phyloP scores from a whole-genome alignment of 2,797 vertebrate genomes.

The Hoplostethus mediterraneus region DNA sequence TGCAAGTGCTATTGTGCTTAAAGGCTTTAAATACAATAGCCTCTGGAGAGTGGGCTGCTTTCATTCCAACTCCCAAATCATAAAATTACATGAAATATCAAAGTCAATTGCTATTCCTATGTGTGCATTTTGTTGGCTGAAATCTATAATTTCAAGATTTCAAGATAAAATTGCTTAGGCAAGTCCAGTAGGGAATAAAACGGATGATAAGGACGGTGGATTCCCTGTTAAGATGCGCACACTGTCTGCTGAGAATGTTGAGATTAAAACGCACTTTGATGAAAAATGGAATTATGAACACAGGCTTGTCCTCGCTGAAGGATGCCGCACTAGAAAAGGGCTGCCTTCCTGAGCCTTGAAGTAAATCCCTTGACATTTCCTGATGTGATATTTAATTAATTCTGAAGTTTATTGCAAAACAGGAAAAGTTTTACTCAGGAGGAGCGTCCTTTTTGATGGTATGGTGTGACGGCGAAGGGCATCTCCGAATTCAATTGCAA shows the following conservation, averaged over 20 bases:
- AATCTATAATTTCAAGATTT: slow-evolving; percentile 51
- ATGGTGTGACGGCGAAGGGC: slow-evolving; percentile 55
- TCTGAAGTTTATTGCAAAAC: slow-evolving; percentile 74
- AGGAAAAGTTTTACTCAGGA: slow-evolving; percentile 61
- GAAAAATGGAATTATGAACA: slow-evolving; percentile 83
- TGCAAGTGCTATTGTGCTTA: not conserved
- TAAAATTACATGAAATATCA: slow-evolving; percentile 38
- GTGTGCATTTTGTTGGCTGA: slow-evolving; percentile 28
- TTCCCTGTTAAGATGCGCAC: slow-evolving; percentile 71
- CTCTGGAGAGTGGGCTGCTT: not conserved
- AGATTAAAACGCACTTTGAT: slow-evolving; percentile 84
- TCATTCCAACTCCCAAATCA: slow-evolving; percentile 19
- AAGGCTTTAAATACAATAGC: slow-evolving; percentile 30
- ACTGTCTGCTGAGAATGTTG: slow-evolving; percentile 62
- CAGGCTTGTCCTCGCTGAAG: slow-evolving; percentile 70
- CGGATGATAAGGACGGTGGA: slow-evolving; percentile 66
- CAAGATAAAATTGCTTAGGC: slow-evolving; percentile 55
- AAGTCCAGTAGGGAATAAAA: slow-evolving; percentile 54
- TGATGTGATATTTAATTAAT: slow-evolving; percentile 83
- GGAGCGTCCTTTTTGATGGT: slow-evolving; percentile 47
- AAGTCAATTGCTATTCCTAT: slow-evolving; percentile 48
- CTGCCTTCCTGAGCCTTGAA: slow-evolving; percentile 76
- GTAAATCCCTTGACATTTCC: slow-evolving; percentile 81
- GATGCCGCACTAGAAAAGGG: slow-evolving; percentile 67
- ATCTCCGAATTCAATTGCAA: slow-evolving; percentile 46